These are phyloP conservation scores for Suricata suricatta DNA, from an alignment of 2,113 vertebrate genomes.

Conservation along the genomic window DNA sequence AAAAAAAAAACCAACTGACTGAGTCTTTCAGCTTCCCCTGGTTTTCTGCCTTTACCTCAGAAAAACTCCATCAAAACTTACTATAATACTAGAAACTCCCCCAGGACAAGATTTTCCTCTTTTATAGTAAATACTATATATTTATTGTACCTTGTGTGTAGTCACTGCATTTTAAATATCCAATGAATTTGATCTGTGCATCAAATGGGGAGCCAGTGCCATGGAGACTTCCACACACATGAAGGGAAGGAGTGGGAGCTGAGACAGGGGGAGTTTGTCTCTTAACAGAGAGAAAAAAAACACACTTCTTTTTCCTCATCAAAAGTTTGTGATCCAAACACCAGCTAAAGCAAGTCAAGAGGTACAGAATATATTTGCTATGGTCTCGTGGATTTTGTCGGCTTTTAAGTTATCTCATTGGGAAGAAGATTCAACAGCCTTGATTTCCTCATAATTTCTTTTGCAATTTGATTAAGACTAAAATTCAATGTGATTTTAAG, in stretches of 20 bases:
- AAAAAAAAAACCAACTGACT: not conserved
- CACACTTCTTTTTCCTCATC: not conserved
- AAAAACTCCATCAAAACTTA: not conserved
- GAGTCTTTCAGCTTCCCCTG: not conserved
- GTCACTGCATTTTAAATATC: not conserved
- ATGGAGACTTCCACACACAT: not conserved
- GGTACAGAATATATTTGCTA: slow-evolving; percentile 23
- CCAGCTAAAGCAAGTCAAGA: slow-evolving; percentile 4
- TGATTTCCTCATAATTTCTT: slow-evolving; percentile 62
- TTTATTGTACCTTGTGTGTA: not conserved
- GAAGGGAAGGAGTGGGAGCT: not conserved
- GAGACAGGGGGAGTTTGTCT: not conserved
- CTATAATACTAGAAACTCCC: not conserved
- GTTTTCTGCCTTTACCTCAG: not conserved
- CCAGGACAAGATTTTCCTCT: not conserved
- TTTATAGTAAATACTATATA: not conserved
- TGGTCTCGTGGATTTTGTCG: not conserved
- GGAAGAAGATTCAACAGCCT: slow-evolving; percentile 5
- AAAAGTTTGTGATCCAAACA: slow-evolving; percentile 19
- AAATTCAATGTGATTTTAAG: slow-evolving; percentile 72
- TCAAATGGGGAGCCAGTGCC: not conserved
- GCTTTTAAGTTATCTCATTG: slow-evolving; percentile 54
- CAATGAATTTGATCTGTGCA: not conserved
- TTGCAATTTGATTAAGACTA: slow-evolving; percentile 66
- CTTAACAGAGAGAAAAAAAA: not conserved